A percentile compares a stretch with the other conserved stretches of the same genome.
Evolutionary conservation across 2,113 vertebrate species (phyloP).

Genomic region (Crypturellus undulatus): DNA sequence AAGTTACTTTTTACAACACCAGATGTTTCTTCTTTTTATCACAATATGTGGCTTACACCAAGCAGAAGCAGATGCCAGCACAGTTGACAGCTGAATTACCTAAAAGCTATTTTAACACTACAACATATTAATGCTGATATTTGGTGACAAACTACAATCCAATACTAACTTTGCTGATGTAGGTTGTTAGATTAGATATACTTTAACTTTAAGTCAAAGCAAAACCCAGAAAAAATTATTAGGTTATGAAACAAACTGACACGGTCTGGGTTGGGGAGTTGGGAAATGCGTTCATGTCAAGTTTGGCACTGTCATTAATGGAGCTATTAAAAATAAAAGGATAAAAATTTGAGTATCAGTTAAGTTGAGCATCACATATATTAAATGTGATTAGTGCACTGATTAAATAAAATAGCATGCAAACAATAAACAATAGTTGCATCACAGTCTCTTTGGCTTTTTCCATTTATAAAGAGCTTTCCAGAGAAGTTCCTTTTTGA

Average conservation of each 20-base stretch:
- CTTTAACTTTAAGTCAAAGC: too few species aligned
- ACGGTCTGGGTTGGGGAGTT: neutral
- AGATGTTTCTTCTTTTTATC: constrained; percentile 40
- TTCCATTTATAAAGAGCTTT: neutral
- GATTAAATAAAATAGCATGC: neutral
- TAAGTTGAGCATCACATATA: neutral
- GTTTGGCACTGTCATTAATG: neutral
- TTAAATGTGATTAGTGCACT: neutral
- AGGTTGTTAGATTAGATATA: neutral
- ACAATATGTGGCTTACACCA: constrained; percentile 1
- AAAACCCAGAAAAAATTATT: neutral
- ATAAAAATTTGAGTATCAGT: neutral
- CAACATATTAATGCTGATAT: constrained; percentile 4
- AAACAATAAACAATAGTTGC: neutral
- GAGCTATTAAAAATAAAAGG: neutral
- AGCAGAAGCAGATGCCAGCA: constrained; percentile 24
- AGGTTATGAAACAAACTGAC: neutral
- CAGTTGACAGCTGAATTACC: constrained; percentile 34
- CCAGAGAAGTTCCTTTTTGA: neutral
- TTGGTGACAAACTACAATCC: constrained; percentile 37
- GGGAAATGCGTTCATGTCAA: neutral
- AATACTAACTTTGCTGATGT: neutral
- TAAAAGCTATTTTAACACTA: constrained; percentile 42
- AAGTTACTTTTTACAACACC: constrained; percentile 27
- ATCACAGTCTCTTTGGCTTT: neutral